Percentiles rank a stretch among this genome's conserved stretches.
These are phyloP conservation scores for Ciconia nigra DNA, from an alignment of 2,797 vertebrate species.

Conservation along the genomic window DNA sequence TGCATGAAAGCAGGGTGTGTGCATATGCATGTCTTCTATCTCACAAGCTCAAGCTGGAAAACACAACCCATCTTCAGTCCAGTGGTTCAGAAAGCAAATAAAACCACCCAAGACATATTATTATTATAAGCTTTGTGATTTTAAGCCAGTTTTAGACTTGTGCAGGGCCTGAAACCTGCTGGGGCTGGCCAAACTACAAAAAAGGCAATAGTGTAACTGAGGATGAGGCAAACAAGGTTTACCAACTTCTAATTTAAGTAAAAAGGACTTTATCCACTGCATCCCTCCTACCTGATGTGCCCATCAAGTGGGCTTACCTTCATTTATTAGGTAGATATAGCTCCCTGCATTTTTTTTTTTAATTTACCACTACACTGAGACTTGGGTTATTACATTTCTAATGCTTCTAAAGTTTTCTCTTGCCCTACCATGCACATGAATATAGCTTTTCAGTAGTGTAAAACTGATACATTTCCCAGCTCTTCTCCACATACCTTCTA, in stretches of 20 bases:
- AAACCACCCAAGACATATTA: neutral
- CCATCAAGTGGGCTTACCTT: neutral
- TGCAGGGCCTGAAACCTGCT: neutral
- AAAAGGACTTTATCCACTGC: neutral
- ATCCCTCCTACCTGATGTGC: neutral
- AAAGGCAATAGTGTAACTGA: neutral
- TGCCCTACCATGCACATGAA: neutral
- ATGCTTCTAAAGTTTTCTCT: neutral
- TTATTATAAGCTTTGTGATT: neutral
- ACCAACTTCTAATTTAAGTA: neutral
- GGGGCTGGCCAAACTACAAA: neutral
- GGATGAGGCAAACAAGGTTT: neutral
- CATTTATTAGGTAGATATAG: neutral
- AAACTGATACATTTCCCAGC: neutral
- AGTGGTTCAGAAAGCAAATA: neutral
- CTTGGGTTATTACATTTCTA: neutral
- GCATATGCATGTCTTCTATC: neutral
- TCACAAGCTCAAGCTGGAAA: neutral
- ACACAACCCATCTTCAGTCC: neutral
- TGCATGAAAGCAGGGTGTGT: neutral
- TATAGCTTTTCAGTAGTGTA: neutral
- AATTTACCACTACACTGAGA: neutral
- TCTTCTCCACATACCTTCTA: neutral
- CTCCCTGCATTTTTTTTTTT: fast-evolving
- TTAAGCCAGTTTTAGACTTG: neutral